Conservation (phyloP, 2,113 vertebrate genomes). For the Brienomyrus brachyistius region DNA sequence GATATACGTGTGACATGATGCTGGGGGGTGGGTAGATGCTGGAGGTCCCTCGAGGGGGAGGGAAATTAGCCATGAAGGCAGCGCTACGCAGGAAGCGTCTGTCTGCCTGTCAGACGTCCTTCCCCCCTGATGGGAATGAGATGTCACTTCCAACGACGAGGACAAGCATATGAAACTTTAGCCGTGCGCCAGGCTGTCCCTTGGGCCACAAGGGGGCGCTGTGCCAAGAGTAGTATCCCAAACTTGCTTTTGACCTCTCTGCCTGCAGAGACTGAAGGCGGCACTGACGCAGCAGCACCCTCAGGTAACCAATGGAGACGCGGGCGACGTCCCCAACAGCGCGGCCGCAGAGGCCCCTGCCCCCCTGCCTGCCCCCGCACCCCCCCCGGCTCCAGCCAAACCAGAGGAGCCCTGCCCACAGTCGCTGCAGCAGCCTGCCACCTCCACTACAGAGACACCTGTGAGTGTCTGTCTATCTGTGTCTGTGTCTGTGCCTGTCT, state of each 20-base stretch:
- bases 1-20: conserved; percentile 19
- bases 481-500: background rate
- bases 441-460: conserved; percentile 94
- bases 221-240: background rate
- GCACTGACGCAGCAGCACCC: conserved; percentile 86
- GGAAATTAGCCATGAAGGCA: conserved; percentile 45
- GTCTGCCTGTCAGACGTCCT: conserved; percentile 26
- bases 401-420: conserved; percentile 75
- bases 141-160: background rate
- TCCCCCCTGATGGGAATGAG: conserved; percentile 20
- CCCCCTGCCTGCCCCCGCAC: background rate
- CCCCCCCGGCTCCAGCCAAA: conserved; percentile 29
- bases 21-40: conserved; percentile 26
- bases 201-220: background rate
- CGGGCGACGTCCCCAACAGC: conserved; percentile 73
- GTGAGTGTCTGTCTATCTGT: conserved; percentile 54
- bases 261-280: conserved; percentile 77
- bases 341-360: conserved; percentile 52
- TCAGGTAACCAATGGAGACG: conserved; percentile 89
- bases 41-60: conserved; percentile 32
- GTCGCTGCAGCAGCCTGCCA: conserved; percentile 91
- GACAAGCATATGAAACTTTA: background rate
- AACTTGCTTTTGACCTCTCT: conserved; percentile 28
- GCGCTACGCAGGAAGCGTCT: conserved; percentile 35
- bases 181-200: background rate